Evolutionary conservation across 2,888 invertebrate species (phyloP).

Genomic region (Agonum fuliginosum): DNA sequence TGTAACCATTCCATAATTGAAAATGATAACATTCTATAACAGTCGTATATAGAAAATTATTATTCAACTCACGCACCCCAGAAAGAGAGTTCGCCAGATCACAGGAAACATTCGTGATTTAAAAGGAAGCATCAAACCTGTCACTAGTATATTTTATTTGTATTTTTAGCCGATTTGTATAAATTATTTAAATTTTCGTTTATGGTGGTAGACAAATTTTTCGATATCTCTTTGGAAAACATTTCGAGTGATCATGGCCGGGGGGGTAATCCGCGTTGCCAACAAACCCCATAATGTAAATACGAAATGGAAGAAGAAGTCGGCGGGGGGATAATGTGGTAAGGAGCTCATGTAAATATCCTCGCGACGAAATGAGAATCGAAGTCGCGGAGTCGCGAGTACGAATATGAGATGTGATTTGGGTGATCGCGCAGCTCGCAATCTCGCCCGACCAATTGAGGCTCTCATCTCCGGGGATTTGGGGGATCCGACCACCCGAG

Average conservation of each 20-base stretch:
- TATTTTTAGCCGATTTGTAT: background rate
- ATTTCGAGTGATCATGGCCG: background rate
- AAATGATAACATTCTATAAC: too few relatives aligned
- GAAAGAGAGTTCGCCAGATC: too few relatives aligned
- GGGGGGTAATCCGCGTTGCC: conserved; percentile 61
- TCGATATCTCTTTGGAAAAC: background rate
- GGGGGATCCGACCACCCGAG: conserved; percentile 58
- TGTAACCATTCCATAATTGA: too few relatives aligned
- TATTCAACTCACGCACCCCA: too few relatives aligned
- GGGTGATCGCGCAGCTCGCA: conserved; percentile 66
- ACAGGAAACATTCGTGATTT: too few relatives aligned
- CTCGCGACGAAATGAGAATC: conserved; percentile 56
- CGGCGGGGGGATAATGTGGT: conserved; percentile 46
- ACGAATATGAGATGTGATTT: conserved; percentile 69
- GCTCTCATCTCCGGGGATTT: conserved; percentile 70
- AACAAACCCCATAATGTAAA: conserved; percentile 72
- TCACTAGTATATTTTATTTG: background rate
- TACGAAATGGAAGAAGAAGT: conserved; percentile 62
- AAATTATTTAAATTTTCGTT: background rate
- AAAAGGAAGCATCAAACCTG: too few relatives aligned
- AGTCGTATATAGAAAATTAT: too few relatives aligned
- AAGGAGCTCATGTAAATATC: conserved; percentile 60
- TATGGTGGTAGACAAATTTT: conserved; percentile 1
- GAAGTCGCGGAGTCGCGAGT: conserved; percentile 44
- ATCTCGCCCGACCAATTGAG: conserved; percentile 70